Evolutionary conservation across 2,113 vertebrate species (phyloP), one percentile per base, ranked within the genome.

Genomic region (Rallus limicola): DNA sequence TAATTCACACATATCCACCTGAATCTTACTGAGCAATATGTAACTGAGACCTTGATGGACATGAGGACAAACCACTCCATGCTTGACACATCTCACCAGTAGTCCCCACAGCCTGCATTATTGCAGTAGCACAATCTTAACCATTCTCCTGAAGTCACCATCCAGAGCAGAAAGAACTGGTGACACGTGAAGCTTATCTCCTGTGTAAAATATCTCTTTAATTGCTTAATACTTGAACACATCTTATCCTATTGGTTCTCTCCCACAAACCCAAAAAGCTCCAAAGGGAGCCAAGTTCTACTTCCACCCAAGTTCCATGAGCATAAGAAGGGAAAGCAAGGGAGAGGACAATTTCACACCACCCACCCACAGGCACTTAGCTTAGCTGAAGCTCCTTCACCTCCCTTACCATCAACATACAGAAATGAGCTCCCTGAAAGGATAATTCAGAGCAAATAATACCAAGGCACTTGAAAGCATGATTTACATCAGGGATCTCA

Each of bases 331-430:
- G 36, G 24, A 79, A 95, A 91, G 44, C 62, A 93, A 75, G 38
- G 92, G 31, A 76, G 80, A 92, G 53, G 93, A 85, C 80, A 84
- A 89, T 69, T 91, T 95, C 94, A 87, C 83, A 93, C 86, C 86
- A 89, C 44, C 80, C 83, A 95, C 88, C 34, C 64, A 65, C 59
- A 90, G 44, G 69, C 83, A 92, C 83, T 95, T 65, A 52, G 79
- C 85, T 96, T 26, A 87, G 90, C 82, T 90, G 67, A 88, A 92
- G 59, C 69, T 89, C 77, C 69, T 93, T 93, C 58, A 95, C 65
- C 62, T 71, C 69, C 83, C 81, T 84, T 92, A 86, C 48, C 63
- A 70, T 38, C 64, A 92, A 63, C 75, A 72, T 3, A 40, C 1
- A 75, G 58, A 79, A 29, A 85, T 17, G 68, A 82, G 42, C 72